A percentile compares a stretch with the other conserved stretches of the same genome.
These are phyloP conservation scores for Sebastiscus albofasciatus DNA, from an alignment of 2,797 vertebrate genomes.

Conservation along the genomic window DNA sequence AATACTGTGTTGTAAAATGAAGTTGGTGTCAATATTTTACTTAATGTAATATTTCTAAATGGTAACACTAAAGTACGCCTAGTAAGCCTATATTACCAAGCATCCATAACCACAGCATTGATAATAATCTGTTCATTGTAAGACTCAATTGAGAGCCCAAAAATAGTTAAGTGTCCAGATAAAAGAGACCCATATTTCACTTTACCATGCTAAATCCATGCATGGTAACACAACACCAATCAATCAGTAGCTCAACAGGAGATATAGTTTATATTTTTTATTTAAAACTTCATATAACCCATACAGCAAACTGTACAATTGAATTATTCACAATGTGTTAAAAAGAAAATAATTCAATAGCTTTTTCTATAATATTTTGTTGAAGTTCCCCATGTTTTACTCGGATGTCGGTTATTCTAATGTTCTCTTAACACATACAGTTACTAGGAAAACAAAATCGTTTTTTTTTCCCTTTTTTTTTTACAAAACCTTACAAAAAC, in stretches of 20 bases:
- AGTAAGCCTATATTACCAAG: neutral
- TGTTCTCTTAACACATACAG: constrained; percentile 93
- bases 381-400: constrained; percentile 74
- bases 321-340: constrained; percentile 99
- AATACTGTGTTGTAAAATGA: neutral
- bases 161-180: neutral
- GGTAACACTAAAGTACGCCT: neutral
- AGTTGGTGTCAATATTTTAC: neutral
- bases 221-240: neutral
- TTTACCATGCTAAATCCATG: neutral
- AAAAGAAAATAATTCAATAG: constrained; percentile 95
- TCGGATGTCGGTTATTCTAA: constrained; percentile 79
- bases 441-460: constrained; percentile 94
- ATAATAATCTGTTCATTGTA: neutral
- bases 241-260: constrained; percentile 26
- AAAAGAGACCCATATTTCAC: neutral
- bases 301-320: constrained; percentile 99
- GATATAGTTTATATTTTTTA: constrained; percentile 82
- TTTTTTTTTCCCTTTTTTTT: constrained; percentile 71
- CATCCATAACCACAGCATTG: neutral
- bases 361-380: constrained; percentile 75
- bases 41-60: neutral
- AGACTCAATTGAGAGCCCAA: neutral
- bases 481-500: constrained; percentile 99
- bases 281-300: constrained; percentile 99